phyloP scores from a whole-genome alignment of 2,888 invertebrate species.

The Lobophora halterata region DNA sequence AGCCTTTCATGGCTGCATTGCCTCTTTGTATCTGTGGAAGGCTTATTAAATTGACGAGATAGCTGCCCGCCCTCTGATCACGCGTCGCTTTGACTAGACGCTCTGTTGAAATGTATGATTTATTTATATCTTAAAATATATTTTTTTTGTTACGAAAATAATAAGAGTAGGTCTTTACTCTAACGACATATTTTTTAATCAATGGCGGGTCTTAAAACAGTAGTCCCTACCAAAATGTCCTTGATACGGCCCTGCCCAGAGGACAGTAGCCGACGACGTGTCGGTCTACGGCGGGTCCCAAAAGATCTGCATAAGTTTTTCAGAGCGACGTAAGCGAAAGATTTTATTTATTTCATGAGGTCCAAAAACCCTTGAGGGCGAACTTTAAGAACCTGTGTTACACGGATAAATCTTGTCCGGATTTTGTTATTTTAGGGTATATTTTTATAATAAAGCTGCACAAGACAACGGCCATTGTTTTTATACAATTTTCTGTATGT shows the following conservation, averaged over 20 bases:
- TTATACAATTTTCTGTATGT: no score
- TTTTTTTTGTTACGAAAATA: no score
- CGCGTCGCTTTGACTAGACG: no score
- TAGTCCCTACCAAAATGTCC: not conserved
- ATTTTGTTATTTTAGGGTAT: constrained; percentile 6
- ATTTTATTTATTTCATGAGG: constrained; percentile 34
- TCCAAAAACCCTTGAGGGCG: constrained; percentile 21
- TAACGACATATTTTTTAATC: no score
- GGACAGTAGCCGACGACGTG: constrained; percentile 8
- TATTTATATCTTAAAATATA: no score
- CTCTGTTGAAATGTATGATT: no score
- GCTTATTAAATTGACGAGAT: no score
- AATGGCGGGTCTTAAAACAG: not conserved
- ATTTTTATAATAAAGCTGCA: constrained; percentile 5
- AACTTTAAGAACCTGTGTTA: constrained; percentile 28
- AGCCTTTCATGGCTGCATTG: no score
- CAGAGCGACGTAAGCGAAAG: constrained; percentile 18
- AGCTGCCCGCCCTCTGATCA: no score
- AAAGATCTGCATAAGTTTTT: constrained; percentile 35
- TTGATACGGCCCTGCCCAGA: constrained; percentile 10
- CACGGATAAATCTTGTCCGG: constrained; percentile 18
- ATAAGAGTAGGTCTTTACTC: not conserved
- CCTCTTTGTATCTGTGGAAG: no score
- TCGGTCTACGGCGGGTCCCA: constrained; percentile 21
- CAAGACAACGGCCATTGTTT: no score